Evolutionary conservation across 2,888 invertebrate genomes (phyloP).

Genomic region (Scaptomyza caliginosa): DNA sequence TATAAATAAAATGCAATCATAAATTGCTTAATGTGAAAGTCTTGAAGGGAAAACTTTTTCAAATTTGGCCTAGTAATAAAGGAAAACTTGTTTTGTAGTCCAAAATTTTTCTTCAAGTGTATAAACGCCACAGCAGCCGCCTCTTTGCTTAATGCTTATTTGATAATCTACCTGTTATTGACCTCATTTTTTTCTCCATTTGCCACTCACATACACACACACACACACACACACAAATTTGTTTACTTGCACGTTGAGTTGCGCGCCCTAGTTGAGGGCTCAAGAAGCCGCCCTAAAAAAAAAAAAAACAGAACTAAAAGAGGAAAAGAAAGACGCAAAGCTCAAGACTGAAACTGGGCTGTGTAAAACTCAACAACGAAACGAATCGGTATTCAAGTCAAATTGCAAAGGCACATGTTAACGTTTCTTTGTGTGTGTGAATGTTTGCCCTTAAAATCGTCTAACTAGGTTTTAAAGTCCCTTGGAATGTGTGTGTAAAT

Average conservation of each 20-base stretch:
- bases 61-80: too few species aligned
- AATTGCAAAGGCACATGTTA: constrained; percentile 8
- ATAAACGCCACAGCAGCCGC: neutral
- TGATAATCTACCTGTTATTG: constrained; percentile 80
- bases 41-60: too few species aligned
- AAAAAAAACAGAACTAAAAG: neutral
- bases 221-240: constrained; percentile 40
- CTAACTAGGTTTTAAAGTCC: neutral
- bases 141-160: constrained; percentile 69
- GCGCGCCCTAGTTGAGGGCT: constrained; percentile 4
- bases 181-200: constrained; percentile 74
- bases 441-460: neutral
- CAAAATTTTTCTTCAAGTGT: neutral
- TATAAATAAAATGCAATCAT: too few species aligned
- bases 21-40: too few species aligned
- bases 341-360: constrained; percentile 7
- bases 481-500: neutral
- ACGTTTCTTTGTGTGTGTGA: neutral
- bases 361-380: neutral
- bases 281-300: neutral
- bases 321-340: constrained; percentile 1
- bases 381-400: constrained; percentile 32
- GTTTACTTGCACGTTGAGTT: constrained; percentile 49
- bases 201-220: constrained; percentile 29
- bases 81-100: too few species aligned